A percentile compares a stretch with the other conserved stretches of the same genome.
Conservation (phyloP, 2,888 invertebrate species). For the Drosophila differens region DNA sequence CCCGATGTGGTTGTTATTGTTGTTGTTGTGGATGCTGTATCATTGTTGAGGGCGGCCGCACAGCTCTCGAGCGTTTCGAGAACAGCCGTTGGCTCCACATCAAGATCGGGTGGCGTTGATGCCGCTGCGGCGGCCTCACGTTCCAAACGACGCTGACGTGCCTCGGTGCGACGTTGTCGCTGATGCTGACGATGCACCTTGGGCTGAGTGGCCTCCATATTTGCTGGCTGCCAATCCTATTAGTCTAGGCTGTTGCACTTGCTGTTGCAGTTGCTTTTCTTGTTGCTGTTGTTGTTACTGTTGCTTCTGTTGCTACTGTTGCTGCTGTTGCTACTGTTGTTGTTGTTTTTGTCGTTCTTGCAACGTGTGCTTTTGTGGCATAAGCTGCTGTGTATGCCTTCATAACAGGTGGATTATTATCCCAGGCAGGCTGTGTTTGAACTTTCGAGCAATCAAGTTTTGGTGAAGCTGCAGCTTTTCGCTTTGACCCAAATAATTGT, state of each 20-base stretch:
- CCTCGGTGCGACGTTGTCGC: constrained; percentile 83
- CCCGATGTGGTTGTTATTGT: constrained; percentile 47
- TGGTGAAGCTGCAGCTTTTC: constrained; percentile 65
- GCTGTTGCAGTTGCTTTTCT: constrained; percentile 6
- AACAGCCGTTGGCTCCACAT: constrained; percentile 52
- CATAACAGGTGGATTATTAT: constrained; percentile 77
- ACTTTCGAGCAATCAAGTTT: constrained; percentile 49
- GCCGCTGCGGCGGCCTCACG: constrained; percentile 75
- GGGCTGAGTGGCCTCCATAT: constrained; percentile 84
- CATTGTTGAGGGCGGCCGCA: constrained; percentile 61
- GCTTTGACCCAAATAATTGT: constrained; percentile 75
- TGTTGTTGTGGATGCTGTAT: constrained; percentile 37
- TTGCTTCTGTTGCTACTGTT: not conserved
- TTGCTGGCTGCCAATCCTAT: constrained; percentile 21
- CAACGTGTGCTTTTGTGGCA: constrained; percentile 16
- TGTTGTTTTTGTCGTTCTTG: constrained; percentile 14
- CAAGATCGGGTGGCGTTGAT: constrained; percentile 46
- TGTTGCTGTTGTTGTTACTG: constrained; percentile 2
- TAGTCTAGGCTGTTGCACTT: constrained; percentile 17
- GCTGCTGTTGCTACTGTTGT: not conserved
- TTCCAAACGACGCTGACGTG: constrained; percentile 82
- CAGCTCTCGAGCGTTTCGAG: constrained; percentile 53
- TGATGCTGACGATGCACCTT: constrained; percentile 85
- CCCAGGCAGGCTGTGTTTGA: constrained; percentile 37
- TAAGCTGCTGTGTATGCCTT: constrained; percentile 46